These are phyloP conservation scores for Apaloderma vittatum DNA, from an alignment of 2,113 vertebrate genomes.

Conservation along the genomic window DNA sequence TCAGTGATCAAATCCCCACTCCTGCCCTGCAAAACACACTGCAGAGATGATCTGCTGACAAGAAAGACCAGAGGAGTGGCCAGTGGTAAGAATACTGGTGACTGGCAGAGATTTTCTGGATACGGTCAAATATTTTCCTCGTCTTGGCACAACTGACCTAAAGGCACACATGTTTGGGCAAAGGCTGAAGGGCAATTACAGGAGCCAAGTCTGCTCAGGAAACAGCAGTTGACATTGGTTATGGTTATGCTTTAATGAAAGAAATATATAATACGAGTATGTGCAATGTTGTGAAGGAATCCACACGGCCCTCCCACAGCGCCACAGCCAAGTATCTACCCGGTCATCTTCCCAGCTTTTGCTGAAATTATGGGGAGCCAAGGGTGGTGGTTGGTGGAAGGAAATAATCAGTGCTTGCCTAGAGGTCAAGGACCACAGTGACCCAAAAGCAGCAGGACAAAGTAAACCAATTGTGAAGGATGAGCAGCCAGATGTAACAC, in stretches of 20 bases:
- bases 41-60: not conserved
- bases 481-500: not conserved
- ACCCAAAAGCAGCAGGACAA: not conserved
- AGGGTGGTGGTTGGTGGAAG: not conserved
- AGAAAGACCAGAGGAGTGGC: not conserved
- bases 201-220: not conserved
- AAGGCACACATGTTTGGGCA: not conserved
- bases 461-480: not conserved
- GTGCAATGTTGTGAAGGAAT: not conserved
- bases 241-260: not conserved
- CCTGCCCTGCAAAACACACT: not conserved
- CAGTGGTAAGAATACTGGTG: not conserved
- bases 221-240: not conserved
- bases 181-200: not conserved
- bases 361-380: not conserved
- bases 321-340: not conserved
- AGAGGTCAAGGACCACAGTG: not conserved
- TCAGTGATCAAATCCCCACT: not conserved
- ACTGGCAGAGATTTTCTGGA: not conserved
- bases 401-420: not conserved
- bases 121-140: not conserved
- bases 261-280: fast-evolving
- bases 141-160: not conserved
- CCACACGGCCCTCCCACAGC: too few species aligned
- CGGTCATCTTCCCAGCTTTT: not conserved